phyloP scores from a whole-genome alignment of 2,888 invertebrate species.

The Cordilura impudica region DNA sequence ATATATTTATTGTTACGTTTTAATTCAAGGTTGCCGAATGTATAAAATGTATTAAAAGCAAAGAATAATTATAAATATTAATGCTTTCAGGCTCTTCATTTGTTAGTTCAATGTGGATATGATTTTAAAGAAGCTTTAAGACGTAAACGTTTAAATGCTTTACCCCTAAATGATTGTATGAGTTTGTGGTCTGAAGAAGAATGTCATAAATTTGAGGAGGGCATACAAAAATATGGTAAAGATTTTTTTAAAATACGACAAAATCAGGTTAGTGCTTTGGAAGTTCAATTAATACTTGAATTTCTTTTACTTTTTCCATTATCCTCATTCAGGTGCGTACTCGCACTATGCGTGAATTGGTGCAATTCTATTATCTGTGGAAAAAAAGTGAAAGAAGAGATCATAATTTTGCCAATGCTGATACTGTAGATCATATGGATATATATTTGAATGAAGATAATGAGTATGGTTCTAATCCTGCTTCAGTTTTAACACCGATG shows the following conservation, averaged over 20 bases:
- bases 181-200: constrained; percentile 98
- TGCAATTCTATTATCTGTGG: constrained; percentile 98
- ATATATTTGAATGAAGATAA: constrained; percentile 73
- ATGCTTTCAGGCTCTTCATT: constrained; percentile 84
- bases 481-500: constrained; percentile 52
- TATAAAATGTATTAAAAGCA: background rate
- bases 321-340: constrained; percentile 82
- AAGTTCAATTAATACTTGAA: constrained; percentile 66
- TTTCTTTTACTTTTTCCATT: background rate
- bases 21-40: background rate
- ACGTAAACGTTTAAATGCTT: constrained; percentile 86
- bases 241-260: constrained; percentile 97
- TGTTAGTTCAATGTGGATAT: constrained; percentile 95
- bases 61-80: background rate
- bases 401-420: constrained; percentile 73
- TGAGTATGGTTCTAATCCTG: constrained; percentile 63
- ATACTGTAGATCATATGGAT: constrained; percentile 76
- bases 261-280: constrained; percentile 83
- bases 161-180: constrained; percentile 84
- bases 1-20: background rate
- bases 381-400: constrained; percentile 99
- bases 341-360: constrained; percentile 95
- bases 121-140: constrained; percentile 95
- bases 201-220: constrained; percentile 97
- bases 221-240: constrained; percentile 94